Base-by-base conservation (phyloP, 1,140 invertebrate genomes). In the Schlechtendalia chinensis region DNA sequence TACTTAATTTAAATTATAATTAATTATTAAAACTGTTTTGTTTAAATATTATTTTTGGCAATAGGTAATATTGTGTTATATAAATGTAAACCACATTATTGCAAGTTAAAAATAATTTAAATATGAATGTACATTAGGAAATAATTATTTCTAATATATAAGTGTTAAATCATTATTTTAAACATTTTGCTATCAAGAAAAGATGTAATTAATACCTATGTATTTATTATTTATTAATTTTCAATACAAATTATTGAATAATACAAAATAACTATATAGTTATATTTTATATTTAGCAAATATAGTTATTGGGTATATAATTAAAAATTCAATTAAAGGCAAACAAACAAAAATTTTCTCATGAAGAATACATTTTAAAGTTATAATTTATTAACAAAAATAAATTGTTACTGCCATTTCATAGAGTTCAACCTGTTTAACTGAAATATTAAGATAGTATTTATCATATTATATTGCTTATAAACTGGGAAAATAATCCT, bases 381-480 rank as follows among this genome's bases (percentile, higher is more conserved):
- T 69, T 24, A 24, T 69, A 5, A 69, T 53, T 72, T 72, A 72
- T 72, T 53, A 29, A 29, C 29, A 45, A 29, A 39, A 3, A 24
- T 50, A 8, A 50, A 50, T 50, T 12, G 12, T 59, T 17, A 39
- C 19, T 58, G 54, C 12, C 8, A 59, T 75, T 58, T 39, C 22
- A 39, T 58, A 19, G 22, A 56, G 22, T 47, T 27, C 3, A 39
- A 39, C 8, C 32, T 39, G 8, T 39, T 39, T 39, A 61, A 5
- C 1, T 27, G 45, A 47, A 39, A 39, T 79, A 61, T 79, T 24
- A 61, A 79, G 75, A 79, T 79, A 63, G 61, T 27, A 54, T 72
- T 39, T 54, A 54, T 69, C 39, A 69, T 69, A n/a, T n/a, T 6
- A 27, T 5, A 71, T 72, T 72, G 50, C 17, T 29, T 29, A 29